Percentiles rank a stretch among this genome's conserved stretches.
phyloP scores from a whole-genome alignment of 2,113 vertebrate genomes.

The Oriolus oriolus region DNA sequence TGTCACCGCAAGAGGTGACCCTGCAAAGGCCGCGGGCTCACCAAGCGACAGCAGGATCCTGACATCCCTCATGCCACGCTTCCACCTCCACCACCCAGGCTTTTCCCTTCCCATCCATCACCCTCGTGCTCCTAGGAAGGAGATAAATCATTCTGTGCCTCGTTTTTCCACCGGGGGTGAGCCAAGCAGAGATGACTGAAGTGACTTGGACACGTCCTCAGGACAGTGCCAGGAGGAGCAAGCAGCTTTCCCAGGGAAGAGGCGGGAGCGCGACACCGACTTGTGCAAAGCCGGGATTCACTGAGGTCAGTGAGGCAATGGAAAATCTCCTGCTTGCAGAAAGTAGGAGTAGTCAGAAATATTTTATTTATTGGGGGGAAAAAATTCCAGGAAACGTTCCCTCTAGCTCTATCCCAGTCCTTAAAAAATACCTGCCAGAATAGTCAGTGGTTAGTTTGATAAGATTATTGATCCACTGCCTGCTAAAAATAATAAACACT shows the following conservation, averaged over 20 bases:
- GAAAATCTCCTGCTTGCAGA: background rate
- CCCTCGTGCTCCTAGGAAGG: background rate
- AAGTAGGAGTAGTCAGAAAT: background rate
- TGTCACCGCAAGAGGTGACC: background rate
- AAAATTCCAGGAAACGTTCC: background rate
- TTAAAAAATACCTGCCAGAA: background rate
- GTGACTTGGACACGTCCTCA: slow-evolving; percentile 8
- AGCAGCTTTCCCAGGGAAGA: background rate
- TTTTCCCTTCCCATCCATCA: slow-evolving; percentile 14
- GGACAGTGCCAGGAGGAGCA: slow-evolving; percentile 2
- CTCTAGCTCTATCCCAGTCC: background rate
- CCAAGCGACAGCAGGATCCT: background rate
- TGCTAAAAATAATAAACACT: background rate
- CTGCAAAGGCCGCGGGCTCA: background rate
- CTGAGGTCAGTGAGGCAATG: background rate
- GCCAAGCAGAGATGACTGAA: slow-evolving; percentile 10
- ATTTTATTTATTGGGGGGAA: background rate
- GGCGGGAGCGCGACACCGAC: background rate
- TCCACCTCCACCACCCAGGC: background rate
- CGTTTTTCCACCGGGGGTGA: slow-evolving; percentile 15
- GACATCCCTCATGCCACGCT: background rate
- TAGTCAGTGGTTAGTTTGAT: background rate
- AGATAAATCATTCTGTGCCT: slow-evolving; percentile 2
- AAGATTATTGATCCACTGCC: background rate
- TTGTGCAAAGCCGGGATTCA: background rate